phyloP scores from a whole-genome alignment of 2,113 vertebrate genomes.

The Heteronetta atricapilla region DNA sequence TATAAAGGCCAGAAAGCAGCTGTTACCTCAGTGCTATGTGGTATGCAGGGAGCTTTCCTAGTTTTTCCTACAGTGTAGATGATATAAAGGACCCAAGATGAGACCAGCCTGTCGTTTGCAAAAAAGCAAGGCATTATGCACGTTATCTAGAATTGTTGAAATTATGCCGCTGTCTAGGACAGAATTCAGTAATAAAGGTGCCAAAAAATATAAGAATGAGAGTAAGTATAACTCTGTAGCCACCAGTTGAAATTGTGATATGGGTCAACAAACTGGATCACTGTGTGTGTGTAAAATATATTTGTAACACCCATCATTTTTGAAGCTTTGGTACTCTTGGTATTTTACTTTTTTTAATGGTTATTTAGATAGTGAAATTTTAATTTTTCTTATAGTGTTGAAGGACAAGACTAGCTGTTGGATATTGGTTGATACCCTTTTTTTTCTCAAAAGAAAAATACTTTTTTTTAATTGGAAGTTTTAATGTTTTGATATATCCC shows the following conservation, averaged over 20 bases:
- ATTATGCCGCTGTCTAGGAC: not conserved
- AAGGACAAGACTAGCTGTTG: not conserved
- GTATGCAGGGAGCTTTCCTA: not conserved
- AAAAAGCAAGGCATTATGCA: not conserved
- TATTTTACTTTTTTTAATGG: not conserved
- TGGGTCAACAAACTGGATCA: not conserved
- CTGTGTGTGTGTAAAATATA: not conserved
- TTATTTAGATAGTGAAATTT: not conserved
- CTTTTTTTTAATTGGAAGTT: not conserved
- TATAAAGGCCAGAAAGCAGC: not conserved
- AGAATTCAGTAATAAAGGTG: not conserved
- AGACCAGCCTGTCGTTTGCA: not conserved
- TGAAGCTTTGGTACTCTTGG: not conserved
- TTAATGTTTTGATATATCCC: not conserved
- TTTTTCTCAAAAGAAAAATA: not conserved
- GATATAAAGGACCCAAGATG: not conserved
- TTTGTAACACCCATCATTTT: not conserved
- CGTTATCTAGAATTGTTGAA: not conserved
- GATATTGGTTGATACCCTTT: not conserved
- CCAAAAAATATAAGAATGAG: not conserved
- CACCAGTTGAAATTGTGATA: not conserved
- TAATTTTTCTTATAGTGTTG: not conserved
- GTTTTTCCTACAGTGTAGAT: not conserved
- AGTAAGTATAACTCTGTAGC: not conserved
- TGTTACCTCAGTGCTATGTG: not conserved